Evolutionary conservation across 2,888 invertebrate genomes (phyloP).

Genomic region (Oxyscelio sp.): DNA sequence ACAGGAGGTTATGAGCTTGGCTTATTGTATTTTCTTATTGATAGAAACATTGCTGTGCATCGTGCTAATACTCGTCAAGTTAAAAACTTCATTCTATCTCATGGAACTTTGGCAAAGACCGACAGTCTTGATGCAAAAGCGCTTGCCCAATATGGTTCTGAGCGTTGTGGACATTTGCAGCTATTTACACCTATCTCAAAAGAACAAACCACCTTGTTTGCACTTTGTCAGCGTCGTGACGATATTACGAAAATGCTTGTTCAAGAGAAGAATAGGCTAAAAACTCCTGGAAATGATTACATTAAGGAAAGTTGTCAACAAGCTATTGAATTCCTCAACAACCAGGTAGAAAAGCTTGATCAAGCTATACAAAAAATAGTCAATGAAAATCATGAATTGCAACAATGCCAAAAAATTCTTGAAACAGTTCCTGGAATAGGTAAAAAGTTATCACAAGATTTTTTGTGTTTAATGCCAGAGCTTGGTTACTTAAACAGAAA

Average conservation of each 20-base stretch:
- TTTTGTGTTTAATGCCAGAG: slow-evolving; percentile 13
- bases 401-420: slow-evolving; percentile 21
- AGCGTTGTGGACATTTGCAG: too few species aligned
- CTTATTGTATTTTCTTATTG: slow-evolving; percentile 6
- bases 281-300: slow-evolving; percentile 11
- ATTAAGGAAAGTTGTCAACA: slow-evolving; percentile 15
- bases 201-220: slow-evolving; percentile 1
- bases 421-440: slow-evolving; percentile 20
- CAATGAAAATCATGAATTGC: slow-evolving; percentile 2
- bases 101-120: slow-evolving; percentile 13
- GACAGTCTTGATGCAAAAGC: background rate
- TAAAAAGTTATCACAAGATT: slow-evolving; percentile 12
- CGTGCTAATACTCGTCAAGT: slow-evolving; percentile 14
- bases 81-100: slow-evolving; percentile 7
- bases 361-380: slow-evolving; percentile 7
- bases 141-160: background rate
- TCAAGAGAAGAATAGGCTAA: slow-evolving; percentile 1
- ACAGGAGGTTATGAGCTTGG: slow-evolving; percentile 11
- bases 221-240: slow-evolving; percentile 18
- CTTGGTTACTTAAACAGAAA: slow-evolving; percentile 13
- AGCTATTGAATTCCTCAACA: slow-evolving; percentile 3
- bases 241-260: slow-evolving; percentile 4
- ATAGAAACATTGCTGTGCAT: slow-evolving; percentile 7
- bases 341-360: background rate
- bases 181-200: background rate